These are phyloP conservation scores for Tenualosa thibaudeaui DNA, from an alignment of 2,797 vertebrate genomes.

Conservation along the genomic window DNA sequence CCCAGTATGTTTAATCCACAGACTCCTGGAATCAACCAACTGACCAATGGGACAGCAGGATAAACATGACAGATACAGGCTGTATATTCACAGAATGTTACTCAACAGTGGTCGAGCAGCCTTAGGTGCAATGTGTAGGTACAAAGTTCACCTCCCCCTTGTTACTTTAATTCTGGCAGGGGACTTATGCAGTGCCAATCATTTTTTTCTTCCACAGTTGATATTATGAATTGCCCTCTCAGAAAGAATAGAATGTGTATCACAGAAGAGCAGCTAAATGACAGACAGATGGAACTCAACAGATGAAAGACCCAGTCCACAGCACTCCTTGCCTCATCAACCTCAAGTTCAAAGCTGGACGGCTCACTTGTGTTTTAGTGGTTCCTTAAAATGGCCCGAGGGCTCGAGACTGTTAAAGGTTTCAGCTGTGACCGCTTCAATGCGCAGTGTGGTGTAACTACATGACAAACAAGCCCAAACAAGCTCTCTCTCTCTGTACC, in stretches of 20 bases:
- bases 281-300: background rate
- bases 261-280: background rate
- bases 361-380: background rate
- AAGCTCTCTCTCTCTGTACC: background rate
- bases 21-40: constrained; percentile 50
- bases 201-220: background rate
- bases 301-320: constrained; percentile 9
- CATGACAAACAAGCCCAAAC: background rate
- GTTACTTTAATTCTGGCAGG: background rate
- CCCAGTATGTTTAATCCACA: constrained; percentile 17
- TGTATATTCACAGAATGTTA: constrained; percentile 26
- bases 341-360: constrained; percentile 1
- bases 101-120: background rate
- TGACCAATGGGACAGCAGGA: constrained; percentile 26
- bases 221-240: background rate
- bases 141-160: background rate
- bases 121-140: background rate
- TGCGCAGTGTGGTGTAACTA: background rate
- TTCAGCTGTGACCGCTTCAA: background rate
- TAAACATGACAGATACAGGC: constrained; percentile 28
- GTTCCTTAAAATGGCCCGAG: background rate
- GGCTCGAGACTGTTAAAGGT: background rate
- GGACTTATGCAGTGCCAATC: background rate
- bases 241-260: background rate
- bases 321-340: background rate